Percentiles rank a stretch among this genome's conserved stretches.
Evolutionary conservation across 2,888 invertebrate genomes (phyloP).

Genomic region (Monopis laevigella): DNA sequence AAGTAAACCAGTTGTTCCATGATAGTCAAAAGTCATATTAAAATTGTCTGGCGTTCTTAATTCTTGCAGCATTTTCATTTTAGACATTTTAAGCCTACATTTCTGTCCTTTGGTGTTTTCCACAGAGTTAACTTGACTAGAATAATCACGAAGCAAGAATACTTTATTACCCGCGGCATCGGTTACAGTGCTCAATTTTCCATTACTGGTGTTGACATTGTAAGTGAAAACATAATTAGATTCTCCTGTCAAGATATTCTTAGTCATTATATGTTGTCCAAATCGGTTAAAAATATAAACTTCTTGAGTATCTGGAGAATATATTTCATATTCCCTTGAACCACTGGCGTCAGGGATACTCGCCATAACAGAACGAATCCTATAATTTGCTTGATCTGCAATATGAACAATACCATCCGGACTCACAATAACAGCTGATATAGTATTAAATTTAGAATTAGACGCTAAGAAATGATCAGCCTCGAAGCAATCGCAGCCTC

Average conservation of each 20-base stretch:
- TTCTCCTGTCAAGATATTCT: slow-evolving; percentile 94
- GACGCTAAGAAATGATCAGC: slow-evolving; percentile 91
- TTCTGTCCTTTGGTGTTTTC: slow-evolving; percentile 95
- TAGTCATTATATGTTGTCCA: slow-evolving; percentile 94
- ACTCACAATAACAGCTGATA: slow-evolving; percentile 91
- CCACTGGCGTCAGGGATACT: slow-evolving; percentile 88
- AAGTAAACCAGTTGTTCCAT: slow-evolving; percentile 87
- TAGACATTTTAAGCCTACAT: slow-evolving; percentile 88
- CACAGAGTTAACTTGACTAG: slow-evolving; percentile 90
- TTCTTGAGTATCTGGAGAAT: slow-evolving; percentile 95
- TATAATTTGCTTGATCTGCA: slow-evolving; percentile 92
- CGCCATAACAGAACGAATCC: slow-evolving; percentile 88
- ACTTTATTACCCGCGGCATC: slow-evolving; percentile 93
- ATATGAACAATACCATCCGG: slow-evolving; percentile 95
- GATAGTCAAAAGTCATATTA: slow-evolving; percentile 93
- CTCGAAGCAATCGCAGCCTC: slow-evolving; percentile 92
- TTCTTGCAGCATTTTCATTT: slow-evolving; percentile 92
- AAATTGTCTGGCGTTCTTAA: slow-evolving; percentile 92
- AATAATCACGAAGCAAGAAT: slow-evolving; percentile 83
- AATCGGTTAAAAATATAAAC: slow-evolving; percentile 93
- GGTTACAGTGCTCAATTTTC: slow-evolving; percentile 91
- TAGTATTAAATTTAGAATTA: slow-evolving; percentile 93
- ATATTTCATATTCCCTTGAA: slow-evolving; percentile 90
- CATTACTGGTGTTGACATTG: slow-evolving; percentile 96
- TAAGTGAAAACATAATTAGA: slow-evolving; percentile 94